Conservation (phyloP, 2,797 vertebrate species). For the Ficedula albicollis region DNA sequence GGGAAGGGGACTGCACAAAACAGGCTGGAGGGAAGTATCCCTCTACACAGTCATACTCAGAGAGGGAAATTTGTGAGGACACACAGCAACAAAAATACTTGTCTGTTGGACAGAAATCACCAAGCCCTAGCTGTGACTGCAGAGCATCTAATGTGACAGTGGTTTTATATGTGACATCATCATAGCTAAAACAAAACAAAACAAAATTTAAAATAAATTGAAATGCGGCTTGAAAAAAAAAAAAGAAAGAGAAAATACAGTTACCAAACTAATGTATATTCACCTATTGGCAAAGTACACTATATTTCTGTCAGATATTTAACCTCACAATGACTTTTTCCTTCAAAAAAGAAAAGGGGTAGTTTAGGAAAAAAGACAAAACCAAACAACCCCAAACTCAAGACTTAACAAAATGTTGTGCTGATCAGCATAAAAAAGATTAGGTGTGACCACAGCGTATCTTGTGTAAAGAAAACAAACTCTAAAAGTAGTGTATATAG, state of each 20-base stretch:
- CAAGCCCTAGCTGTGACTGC: neutral
- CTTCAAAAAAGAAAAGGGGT: neutral
- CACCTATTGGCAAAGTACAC: neutral
- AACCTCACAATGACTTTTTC: neutral
- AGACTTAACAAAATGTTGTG: neutral
- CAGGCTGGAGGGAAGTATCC: neutral
- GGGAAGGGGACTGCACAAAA: neutral
- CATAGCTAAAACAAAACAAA: neutral
- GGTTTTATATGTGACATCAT: neutral
- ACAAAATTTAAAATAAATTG: neutral
- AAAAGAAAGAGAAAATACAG: neutral
- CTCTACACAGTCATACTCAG: neutral
- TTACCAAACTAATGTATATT: neutral
- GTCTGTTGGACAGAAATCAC: neutral
- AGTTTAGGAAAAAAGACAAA: neutral
- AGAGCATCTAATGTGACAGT: neutral
- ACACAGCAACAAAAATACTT: neutral
- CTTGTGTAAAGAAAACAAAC: neutral
- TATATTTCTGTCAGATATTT: neutral
- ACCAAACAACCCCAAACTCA: neutral
- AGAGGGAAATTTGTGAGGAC: neutral
- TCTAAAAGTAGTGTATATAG: neutral
- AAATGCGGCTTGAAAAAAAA: neutral
- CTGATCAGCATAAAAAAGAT: neutral
- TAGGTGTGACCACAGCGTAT: neutral